phyloP scores from a whole-genome alignment of 2,113 vertebrate genomes.

The Sarotherodon lohbergeri region DNA sequence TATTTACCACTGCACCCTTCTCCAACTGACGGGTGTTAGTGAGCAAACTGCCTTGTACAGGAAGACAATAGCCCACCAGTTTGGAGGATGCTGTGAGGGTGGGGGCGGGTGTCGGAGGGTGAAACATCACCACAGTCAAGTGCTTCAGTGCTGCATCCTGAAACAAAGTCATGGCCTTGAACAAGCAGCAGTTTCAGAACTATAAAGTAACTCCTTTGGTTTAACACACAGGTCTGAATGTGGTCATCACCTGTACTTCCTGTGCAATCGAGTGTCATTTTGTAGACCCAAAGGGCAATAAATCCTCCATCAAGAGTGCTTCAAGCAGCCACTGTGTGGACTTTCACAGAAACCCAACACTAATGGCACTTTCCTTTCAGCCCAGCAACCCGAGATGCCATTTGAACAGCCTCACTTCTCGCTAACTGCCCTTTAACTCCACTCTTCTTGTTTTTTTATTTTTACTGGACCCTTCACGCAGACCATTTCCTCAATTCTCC shows the following conservation, averaged over 20 bases:
- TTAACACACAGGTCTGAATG: not conserved
- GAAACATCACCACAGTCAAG: not conserved
- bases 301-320: constrained; percentile 11
- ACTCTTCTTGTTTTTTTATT: not conserved
- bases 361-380: constrained; percentile 47
- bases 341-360: constrained; percentile 57
- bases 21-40: constrained; percentile 13
- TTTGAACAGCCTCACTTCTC: constrained; percentile 28
- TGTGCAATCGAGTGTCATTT: not conserved
- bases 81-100: too few relatives aligned
- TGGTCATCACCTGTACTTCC: not conserved
- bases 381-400: constrained; percentile 33
- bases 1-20: constrained; percentile 7
- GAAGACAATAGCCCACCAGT: constrained; percentile 41
- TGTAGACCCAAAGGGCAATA: not conserved
- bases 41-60: constrained; percentile 37
- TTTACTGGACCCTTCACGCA: not conserved
- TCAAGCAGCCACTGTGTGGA: not conserved
- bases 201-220: not conserved
- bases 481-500: not conserved
- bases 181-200: not conserved
- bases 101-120: not conserved
- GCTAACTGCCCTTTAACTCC: constrained; percentile 33
- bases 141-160: not conserved
- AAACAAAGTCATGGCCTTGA: not conserved